A percentile compares a stretch with the other conserved stretches of the same genome.
phyloP scores from a whole-genome alignment of 1,140 invertebrate genomes.

The Atta cephalotes region DNA sequence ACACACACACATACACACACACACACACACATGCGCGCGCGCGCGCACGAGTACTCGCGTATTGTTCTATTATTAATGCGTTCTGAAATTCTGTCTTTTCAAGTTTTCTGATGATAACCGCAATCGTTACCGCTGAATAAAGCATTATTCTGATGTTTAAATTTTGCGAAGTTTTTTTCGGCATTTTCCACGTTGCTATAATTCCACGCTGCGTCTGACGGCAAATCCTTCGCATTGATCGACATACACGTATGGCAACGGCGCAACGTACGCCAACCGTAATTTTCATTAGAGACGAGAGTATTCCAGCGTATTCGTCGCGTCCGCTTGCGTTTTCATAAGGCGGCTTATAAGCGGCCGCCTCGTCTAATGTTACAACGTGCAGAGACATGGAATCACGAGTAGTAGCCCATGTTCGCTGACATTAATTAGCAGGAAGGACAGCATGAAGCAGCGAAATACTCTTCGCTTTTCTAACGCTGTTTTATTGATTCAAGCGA shows the following conservation, averaged over 20 bases:
- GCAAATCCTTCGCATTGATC: constrained; percentile 10
- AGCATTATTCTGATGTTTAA: background rate
- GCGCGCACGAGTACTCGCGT: background rate
- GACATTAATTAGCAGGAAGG: constrained; percentile 69
- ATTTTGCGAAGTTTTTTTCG: background rate
- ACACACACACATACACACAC: too few relatives aligned
- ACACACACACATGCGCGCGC: background rate
- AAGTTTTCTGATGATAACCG: background rate
- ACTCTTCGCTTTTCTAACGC: constrained; percentile 57
- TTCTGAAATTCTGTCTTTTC: background rate
- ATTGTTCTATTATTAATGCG: background rate
- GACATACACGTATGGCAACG: background rate
- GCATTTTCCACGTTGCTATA: background rate
- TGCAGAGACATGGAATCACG: constrained; percentile 58
- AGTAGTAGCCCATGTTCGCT: constrained; percentile 52
- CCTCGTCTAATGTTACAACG: constrained; percentile 65
- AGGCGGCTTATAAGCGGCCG: constrained; percentile 61
- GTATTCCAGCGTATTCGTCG: constrained; percentile 46
- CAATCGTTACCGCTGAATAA: too few relatives aligned
- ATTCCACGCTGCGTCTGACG: background rate
- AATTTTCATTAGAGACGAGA: constrained; percentile 69
- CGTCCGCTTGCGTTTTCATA: constrained; percentile 39
- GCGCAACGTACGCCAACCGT: constrained; percentile 36
- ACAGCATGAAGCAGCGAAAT: constrained; percentile 42
- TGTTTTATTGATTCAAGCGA: background rate